Evolutionary conservation across 2,888 invertebrate genomes (phyloP), one percentile per base, ranked within the genome.

Genomic region (Rhabditophanes sp.): DNA sequence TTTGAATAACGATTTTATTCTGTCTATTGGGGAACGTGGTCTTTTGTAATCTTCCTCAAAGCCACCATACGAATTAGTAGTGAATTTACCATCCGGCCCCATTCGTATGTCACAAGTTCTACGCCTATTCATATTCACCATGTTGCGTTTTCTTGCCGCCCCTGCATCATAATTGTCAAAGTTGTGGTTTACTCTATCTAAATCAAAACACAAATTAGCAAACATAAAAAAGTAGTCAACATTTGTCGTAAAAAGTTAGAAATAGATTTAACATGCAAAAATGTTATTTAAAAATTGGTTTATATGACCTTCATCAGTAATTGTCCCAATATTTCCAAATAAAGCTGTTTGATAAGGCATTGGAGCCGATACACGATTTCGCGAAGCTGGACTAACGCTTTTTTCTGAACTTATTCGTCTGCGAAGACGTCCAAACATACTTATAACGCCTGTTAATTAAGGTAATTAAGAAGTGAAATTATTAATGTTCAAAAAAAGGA

Each of bases 11-110:
- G 49, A 51, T 41, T 63, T 64, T 35, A 64, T 55, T 23, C 56
- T 50, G 28, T 64, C 64, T 35, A 64, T 53, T 9, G 62, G 62
- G 1, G 61, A 56, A 12, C 47, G 42, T 8, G 61, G 55, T 12
- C 59, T 44, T 33, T 61, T 56, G 39, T 44, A 56, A 30, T 48
- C 49, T 9, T 52, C 50, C 22, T 50, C 50, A 11, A 35, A 20
- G n/a, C 36, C 22, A n/a, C 9, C 9, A 20, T 35, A 35, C 8
- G 50, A 45, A 22, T 33, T 35, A 3, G 47, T 56, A 17, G 44
- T 34, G 31, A 51, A 30, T 17, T 51, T 53, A 24, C 57, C 58
- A 35, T 58, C 58, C 3, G 48, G 36, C 14, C 56, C 54, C 30
- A 58, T 29, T 21, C 22, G 55, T 44, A 37, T 47, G 42, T 47